Evolutionary conservation across 1,140 invertebrate genomes (phyloP), one percentile per base, ranked within the genome.

Genomic region (Dolichoris vasculosae): DNA sequence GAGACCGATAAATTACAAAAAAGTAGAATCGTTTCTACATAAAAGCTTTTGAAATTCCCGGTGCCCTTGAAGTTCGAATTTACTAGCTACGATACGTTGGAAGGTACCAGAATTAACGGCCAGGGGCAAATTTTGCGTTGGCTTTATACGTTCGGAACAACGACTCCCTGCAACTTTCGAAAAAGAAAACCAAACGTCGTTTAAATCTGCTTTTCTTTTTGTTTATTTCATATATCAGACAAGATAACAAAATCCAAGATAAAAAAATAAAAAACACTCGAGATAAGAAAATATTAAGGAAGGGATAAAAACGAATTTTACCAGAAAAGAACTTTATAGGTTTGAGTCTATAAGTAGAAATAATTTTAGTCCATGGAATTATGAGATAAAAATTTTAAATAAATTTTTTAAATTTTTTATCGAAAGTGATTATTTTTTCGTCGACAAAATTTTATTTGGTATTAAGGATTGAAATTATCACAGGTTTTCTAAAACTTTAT

Each of bases 1-100:
- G 73, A 84, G 78, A 85, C 32, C 84, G 71, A 83, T 89, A 89
- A 89, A 90, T 89, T 89, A 89, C 86, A 86, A 86, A 88, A 88
- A 87, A 89, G 86, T 48, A 67, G 59, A 80, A 83, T 86, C 63
- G 81, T 43, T 83, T 86, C 46, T 86, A 55, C 81, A 86, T 83
- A 86, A 86, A 87, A 86, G 86, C 83, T 87, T n/a, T 86, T 87
- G 87, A 88, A 90, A 88, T 88, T 86, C 86, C 76, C 88, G 76
- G 83, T 87, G 86, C 83, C 85, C 80, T 87, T 87, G 81, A 86
- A 86, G 81, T 86, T 86, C 63, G 64, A 83, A 86, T 86, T 83
- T 86, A 86, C 75, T 83, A 76, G 84, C 48, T 59, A 40, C 4
- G 67, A n/a, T 71, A 46, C 67, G 55, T 48, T 8, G 55, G 30